phyloP scores from a whole-genome alignment of 2,888 invertebrate species.

The Glaucopsyche alexis region DNA sequence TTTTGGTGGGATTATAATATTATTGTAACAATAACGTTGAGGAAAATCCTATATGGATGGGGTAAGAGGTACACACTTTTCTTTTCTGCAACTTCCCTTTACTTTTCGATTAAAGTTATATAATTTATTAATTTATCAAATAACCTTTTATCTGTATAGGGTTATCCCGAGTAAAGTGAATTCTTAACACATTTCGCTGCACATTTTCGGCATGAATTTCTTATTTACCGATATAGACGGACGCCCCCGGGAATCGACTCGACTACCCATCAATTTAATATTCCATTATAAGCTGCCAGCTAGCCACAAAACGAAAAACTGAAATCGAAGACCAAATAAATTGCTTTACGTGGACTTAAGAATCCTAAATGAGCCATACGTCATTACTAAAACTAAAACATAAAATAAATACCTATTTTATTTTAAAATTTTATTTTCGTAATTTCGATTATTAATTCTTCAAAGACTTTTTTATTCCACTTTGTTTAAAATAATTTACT shows the following conservation, averaged over 20 bases:
- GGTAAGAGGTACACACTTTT: too few species aligned
- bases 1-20: too few species aligned
- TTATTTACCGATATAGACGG: slow-evolving; percentile 15
- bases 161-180: slow-evolving; percentile 16
- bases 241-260: slow-evolving; percentile 41
- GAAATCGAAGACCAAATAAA: slow-evolving; percentile 40
- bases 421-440: too few species aligned
- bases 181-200: slow-evolving; percentile 6
- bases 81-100: too few species aligned
- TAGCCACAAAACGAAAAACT: slow-evolving; percentile 43
- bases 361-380: slow-evolving; percentile 18
- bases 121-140: background rate
- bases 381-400: too few species aligned
- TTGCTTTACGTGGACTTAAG: slow-evolving; percentile 36
- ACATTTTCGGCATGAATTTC: slow-evolving; percentile 23
- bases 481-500: too few species aligned
- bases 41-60: too few species aligned
- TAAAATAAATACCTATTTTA: too few species aligned
- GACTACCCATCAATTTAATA: slow-evolving; percentile 46
- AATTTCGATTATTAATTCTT: too few species aligned
- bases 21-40: too few species aligned
- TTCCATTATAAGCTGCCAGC: slow-evolving; percentile 43
- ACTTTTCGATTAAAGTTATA: too few species aligned
- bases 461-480: too few species aligned
- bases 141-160: background rate